Evolutionary conservation across 2,888 invertebrate genomes (phyloP).

Genomic region (Dryocosmus kuriphilus): DNA sequence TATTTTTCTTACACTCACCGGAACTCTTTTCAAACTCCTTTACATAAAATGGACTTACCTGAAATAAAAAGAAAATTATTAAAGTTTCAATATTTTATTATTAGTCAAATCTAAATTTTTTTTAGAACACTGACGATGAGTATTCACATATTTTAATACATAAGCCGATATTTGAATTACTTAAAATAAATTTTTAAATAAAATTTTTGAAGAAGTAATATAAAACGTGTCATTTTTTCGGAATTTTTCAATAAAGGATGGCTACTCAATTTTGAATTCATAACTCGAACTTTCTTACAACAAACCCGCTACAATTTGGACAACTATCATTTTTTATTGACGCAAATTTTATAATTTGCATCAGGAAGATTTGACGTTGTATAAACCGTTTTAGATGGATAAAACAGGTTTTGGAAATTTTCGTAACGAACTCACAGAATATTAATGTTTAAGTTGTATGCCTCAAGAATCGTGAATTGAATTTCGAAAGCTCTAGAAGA

Average conservation of each 20-base stretch:
- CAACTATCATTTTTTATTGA: neutral
- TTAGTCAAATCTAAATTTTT: neutral
- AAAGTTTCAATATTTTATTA: neutral
- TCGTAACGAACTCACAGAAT: neutral
- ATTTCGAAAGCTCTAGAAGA: constrained; percentile 1
- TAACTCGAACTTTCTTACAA: neutral
- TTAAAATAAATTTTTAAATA: no score
- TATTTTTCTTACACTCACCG: neutral
- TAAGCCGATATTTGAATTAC: no score
- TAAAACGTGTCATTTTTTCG: neutral
- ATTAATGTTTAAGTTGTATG: constrained; percentile 10
- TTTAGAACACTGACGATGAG: no score
- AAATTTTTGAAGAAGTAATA: no score
- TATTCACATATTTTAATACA: no score
- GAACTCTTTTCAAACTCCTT: neutral
- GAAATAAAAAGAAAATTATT: neutral
- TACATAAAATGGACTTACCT: neutral
- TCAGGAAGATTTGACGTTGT: neutral
- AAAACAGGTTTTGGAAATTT: constrained; percentile 8
- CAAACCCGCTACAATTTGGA: neutral
- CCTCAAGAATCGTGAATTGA: constrained; percentile 7
- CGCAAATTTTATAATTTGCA: neutral
- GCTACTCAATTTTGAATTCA: neutral
- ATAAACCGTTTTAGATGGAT: neutral
- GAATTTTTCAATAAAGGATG: neutral